These are phyloP conservation scores for Chelidonichthys spinosus DNA, from an alignment of 2,797 vertebrate species.

Conservation along the genomic window DNA sequence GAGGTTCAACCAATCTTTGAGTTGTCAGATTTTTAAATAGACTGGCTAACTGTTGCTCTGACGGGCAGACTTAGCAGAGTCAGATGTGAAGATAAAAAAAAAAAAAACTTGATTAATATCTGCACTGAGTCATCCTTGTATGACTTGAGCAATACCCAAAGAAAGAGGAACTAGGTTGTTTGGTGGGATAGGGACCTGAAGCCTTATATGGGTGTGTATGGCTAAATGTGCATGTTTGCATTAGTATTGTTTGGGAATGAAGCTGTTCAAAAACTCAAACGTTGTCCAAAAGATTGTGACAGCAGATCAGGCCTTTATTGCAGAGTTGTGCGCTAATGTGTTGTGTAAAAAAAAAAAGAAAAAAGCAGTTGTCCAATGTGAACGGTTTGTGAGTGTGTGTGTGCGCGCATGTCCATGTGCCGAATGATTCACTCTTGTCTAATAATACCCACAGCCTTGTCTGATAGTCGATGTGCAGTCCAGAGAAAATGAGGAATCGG, in stretches of 20 bases:
- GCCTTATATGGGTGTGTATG: slow-evolving; percentile 55
- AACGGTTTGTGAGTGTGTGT: slow-evolving; percentile 10
- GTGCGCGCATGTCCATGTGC: slow-evolving; percentile 40
- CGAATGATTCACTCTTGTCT: slow-evolving; percentile 74
- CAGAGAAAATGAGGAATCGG: slow-evolving; percentile 88
- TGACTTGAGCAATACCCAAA: slow-evolving; percentile 85
- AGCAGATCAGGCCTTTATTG: background rate
- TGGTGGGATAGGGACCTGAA: slow-evolving; percentile 63
- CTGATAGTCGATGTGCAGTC: slow-evolving; percentile 70
- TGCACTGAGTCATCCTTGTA: slow-evolving; percentile 80
- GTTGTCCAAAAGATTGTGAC: slow-evolving; percentile 6
- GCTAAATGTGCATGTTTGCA: slow-evolving; percentile 28
- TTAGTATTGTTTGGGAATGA: slow-evolving; percentile 28
- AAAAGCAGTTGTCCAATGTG: slow-evolving; percentile 2
- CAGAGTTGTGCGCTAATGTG: background rate
- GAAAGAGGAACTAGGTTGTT: slow-evolving; percentile 85
- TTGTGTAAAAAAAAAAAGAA: background rate
- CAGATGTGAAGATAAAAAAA: slow-evolving; percentile 68
- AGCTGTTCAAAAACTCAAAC: background rate
- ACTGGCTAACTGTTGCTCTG: slow-evolving; percentile 10
- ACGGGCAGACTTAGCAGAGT: slow-evolving; percentile 40
- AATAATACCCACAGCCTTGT: slow-evolving; percentile 72
- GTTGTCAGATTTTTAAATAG: slow-evolving; percentile 61
- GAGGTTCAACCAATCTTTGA: slow-evolving; percentile 28
- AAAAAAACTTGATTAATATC: slow-evolving; percentile 75